These are phyloP conservation scores for Subacronicta megacephala DNA, from an alignment of 2,888 invertebrate species.

Conservation along the genomic window DNA sequence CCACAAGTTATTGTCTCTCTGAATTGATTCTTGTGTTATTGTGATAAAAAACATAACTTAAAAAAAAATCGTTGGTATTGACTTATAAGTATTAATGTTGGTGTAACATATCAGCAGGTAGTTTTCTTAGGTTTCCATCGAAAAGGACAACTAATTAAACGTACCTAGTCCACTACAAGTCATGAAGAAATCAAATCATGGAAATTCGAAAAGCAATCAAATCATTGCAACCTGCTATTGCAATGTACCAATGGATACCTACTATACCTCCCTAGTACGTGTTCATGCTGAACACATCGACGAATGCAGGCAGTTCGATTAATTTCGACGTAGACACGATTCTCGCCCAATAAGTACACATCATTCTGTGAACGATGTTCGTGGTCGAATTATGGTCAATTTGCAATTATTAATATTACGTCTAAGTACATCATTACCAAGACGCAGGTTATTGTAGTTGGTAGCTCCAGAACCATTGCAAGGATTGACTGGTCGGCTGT, in stretches of 20 bases:
- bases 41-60: no score
- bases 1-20: no score
- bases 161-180: neutral
- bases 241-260: conserved; percentile 22
- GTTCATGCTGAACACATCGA: conserved; percentile 50
- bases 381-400: conserved; percentile 25
- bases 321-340: conserved; percentile 39
- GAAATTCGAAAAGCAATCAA: conserved; percentile 47
- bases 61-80: no score
- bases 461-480: no score
- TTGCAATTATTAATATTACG: conserved; percentile 22
- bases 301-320: conserved; percentile 47
- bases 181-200: conserved; percentile 38
- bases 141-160: neutral
- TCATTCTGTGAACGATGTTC: conserved; percentile 10
- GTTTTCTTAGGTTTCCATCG: no score
- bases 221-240: conserved; percentile 25
- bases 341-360: conserved; percentile 23
- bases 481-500: no score
- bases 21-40: no score
- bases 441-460: no score
- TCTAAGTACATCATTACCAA: neutral
- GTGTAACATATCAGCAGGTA: neutral
- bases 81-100: no score
- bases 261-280: conserved; percentile 15